Evolutionary conservation across 2,888 invertebrate species (phyloP), one percentile per base, ranked within the genome.

Genomic region (Ferdinandea cuprea): DNA sequence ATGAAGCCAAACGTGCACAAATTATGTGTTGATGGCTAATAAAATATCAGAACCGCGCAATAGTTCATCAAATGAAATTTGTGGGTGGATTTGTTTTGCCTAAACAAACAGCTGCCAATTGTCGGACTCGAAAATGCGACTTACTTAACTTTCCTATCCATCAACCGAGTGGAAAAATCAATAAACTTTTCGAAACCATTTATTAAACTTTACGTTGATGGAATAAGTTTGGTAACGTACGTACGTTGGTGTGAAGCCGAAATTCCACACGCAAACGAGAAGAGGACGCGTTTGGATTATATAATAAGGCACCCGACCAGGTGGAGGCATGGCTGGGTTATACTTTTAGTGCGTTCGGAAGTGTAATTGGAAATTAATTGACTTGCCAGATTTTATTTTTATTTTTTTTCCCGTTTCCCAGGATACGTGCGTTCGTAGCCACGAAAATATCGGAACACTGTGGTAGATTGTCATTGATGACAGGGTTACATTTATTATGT

Each of bases 301-400:
- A 3, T 48, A 56, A 58, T 56, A 32, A 44, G 44, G 32, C 11
- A 28, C 9, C 17, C n/a, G 3, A 17, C 17, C 63, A 25, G 61
- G 52, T 52, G 61, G 19, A n/a, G 25, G 13, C 17, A n/a, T n/a
- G n/a, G 28, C 11, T 21, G 7, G 17, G 19, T 13, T 21, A 15
- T 30, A 2, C 30, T n/a, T 13, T 13, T 21, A 19, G 35, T 35
- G 35, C 44, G 44, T n/a, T 44, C 35, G 32, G 35, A 61, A 52
- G 48, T 58, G 58, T 74, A 66, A 74, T 74, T 74, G 65, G 50
- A 74, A 65, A 50, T 56, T 65, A 74, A 74, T 74, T 74, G 65
- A 66, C 65, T 74, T 52, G 19, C 40, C 30, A 66, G 74, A 66
- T 66, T 66, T 37, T 37, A 17, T 28, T 19, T 40, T 17, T 9